Conservation (phyloP, 2,113 vertebrate genomes). For the Pluvialis apricaria region DNA sequence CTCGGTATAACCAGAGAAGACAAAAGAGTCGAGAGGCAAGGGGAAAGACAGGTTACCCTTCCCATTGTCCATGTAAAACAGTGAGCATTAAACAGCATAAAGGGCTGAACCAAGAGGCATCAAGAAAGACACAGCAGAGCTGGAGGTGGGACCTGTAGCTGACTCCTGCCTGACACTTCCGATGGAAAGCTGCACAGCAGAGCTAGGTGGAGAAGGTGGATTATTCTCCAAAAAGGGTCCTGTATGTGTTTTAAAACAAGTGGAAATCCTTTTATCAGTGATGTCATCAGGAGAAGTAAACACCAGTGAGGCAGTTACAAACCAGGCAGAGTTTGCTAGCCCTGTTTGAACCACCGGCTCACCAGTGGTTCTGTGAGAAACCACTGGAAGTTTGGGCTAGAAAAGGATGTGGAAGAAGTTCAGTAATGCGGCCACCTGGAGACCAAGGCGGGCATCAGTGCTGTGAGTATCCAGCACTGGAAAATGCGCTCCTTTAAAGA, state of each 20-base stretch:
- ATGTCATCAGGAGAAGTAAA: neutral
- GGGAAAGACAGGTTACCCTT: neutral
- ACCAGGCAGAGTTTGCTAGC: neutral
- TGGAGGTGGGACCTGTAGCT: neutral
- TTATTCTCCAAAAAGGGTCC: neutral
- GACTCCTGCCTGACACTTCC: neutral
- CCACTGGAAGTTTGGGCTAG: neutral
- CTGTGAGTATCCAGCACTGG: neutral
- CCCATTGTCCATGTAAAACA: neutral
- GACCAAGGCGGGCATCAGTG: neutral
- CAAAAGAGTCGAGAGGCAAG: neutral
- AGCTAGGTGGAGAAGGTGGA: neutral
- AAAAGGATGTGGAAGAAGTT: neutral
- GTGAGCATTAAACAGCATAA: neutral
- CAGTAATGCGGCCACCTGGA: rapidly evolving
- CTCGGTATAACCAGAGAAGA: neutral
- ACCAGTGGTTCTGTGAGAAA: neutral
- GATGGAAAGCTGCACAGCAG: neutral
- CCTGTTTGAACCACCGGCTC: neutral
- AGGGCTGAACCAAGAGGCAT: neutral
- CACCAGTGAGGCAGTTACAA: neutral
- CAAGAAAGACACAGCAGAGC: neutral
- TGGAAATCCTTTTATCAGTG: neutral
- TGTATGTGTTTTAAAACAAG: neutral
- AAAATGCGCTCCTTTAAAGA: neutral